Base-by-base conservation (phyloP, 2,888 invertebrate species). In the Acrocera orbiculus region DNA sequence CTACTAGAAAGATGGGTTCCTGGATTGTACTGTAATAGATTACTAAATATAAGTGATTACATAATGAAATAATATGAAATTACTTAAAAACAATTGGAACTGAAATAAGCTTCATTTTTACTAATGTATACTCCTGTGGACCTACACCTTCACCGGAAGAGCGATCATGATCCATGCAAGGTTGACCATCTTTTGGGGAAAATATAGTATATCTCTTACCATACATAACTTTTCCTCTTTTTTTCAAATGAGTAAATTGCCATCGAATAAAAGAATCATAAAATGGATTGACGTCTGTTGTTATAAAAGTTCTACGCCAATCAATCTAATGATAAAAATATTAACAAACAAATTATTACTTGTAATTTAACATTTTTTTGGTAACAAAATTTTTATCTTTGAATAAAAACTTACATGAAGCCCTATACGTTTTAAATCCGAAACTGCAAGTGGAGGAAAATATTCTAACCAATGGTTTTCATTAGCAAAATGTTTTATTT, bases 161-260 rank as follows among this genome's bases (percentile, higher is more conserved):
- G 46, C 98, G 71, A 58, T 99, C 98, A 54, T 99, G 98, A 59
- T 99, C 98, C 98, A 99, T 98, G 55, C 98, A 99, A 0, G 98
- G 96, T 56, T 99, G 98, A 7, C 80, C 80, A 62, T 99, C 98
- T 50, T 82, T 74, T 0, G 95, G 92, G 1, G 95, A 96, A 60
- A 73, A 99, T 43, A 99, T 82, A 0, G 95, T 92, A 53, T 95
- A 83, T 5, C 98, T 69, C 63, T 99, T 98, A 13, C 98, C 98
- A 63, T 86, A 99, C 64, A 86, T 77, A 17, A 98, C 75, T 62
- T 92, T 93, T 40, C 87, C 83, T 29, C 77, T 69, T 39, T 76
- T 76, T 53, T 76, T 86, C 16, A 98, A 64, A 42, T 80, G 77
- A 37, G 77, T 60, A 57, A 87, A 98, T 58, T 96, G 96, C 98